These are phyloP conservation scores for Chamaedrilus cognettii DNA, from an alignment of 2,888 invertebrate species.

Conservation along the genomic window DNA sequence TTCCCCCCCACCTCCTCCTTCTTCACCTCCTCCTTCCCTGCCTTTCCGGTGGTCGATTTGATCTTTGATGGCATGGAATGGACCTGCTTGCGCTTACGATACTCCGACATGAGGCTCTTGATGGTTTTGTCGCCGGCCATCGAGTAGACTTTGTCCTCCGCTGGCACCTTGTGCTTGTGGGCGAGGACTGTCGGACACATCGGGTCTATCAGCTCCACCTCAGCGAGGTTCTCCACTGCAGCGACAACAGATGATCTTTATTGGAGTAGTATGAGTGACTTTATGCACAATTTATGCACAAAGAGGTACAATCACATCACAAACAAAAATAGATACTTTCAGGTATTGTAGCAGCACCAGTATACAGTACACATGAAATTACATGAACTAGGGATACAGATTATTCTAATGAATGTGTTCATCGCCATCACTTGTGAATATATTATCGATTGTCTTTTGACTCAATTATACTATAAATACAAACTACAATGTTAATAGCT, in stretches of 20 bases:
- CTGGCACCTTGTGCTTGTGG: background rate
- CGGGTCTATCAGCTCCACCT: background rate
- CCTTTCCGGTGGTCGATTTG: background rate
- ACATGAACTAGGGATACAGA: too few relatives aligned
- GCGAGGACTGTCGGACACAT: background rate
- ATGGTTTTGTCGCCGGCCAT: conserved; percentile 62
- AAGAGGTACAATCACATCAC: too few relatives aligned
- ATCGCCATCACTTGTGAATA: too few relatives aligned
- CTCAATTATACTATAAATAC: too few relatives aligned
- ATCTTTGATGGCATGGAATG: conserved; percentile 59
- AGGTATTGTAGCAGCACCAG: too few relatives aligned
- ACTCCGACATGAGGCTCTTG: conserved; percentile 62
- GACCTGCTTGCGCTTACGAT: conserved; percentile 63
- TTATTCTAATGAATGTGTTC: too few relatives aligned
- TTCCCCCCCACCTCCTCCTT: too few relatives aligned
- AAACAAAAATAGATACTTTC: too few relatives aligned
- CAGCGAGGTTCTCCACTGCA: conserved; percentile 7
- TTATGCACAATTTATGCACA: too few relatives aligned
- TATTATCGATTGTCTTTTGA: too few relatives aligned
- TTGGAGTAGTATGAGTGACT: background rate
- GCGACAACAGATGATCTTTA: background rate
- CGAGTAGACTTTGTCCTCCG: conserved; percentile 57
- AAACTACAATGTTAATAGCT: too few relatives aligned
- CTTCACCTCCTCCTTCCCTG: background rate
- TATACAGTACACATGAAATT: too few relatives aligned